Percentiles rank a stretch among this genome's conserved stretches.
These are phyloP conservation scores for Elysia chlorotica DNA, from an alignment of 1,140 invertebrate genomes.

Conservation along the genomic window DNA sequence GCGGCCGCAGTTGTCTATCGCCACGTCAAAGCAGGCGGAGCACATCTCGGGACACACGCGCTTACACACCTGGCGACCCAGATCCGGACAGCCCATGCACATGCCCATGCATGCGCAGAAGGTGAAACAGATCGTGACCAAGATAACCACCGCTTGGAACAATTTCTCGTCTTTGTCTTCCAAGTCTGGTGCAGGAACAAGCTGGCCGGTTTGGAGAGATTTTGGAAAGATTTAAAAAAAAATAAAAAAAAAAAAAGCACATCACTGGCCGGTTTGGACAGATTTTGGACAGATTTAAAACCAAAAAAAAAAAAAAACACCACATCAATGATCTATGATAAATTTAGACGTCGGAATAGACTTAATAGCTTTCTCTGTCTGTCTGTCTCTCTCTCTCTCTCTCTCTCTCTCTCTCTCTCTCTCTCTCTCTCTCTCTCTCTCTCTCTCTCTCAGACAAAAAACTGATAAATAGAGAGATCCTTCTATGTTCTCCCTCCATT, in stretches of 20 bases:
- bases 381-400: too few species aligned
- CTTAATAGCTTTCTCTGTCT: too few species aligned
- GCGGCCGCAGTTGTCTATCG: background rate
- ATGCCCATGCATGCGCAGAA: background rate
- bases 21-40: background rate
- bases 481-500: too few species aligned
- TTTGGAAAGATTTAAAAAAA: background rate
- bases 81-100: conserved; percentile 8
- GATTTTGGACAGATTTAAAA: too few species aligned
- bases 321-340: too few species aligned
- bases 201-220: background rate
- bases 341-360: too few species aligned
- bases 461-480: too few species aligned
- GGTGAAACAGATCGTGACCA: background rate
- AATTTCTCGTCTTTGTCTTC: conserved; percentile 9
- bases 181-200: background rate
- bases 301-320: too few species aligned
- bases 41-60: background rate
- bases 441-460: too few species aligned
- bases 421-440: too few species aligned
- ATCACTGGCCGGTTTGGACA: too few species aligned
- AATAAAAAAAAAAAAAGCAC: background rate
- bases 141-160: background rate
- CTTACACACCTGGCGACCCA: background rate
- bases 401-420: too few species aligned